These are phyloP conservation scores for Chondrosia reniformis DNA, from an alignment of 37 sponge, comb jelly and placozoan genomes.

Conservation along the genomic window DNA sequence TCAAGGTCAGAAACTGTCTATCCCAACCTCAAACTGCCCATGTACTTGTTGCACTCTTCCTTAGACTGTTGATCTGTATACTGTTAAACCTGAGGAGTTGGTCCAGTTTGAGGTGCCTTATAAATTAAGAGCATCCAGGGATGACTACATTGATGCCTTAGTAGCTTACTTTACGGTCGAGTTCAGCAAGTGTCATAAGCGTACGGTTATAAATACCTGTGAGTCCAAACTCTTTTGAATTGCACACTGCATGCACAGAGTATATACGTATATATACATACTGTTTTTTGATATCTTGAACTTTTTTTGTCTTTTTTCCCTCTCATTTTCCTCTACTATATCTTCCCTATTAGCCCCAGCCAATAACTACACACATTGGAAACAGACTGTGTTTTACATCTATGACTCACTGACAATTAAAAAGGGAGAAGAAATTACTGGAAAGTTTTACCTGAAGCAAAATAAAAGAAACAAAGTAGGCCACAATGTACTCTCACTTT, in stretches of 20 bases:
- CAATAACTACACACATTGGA: conserved; percentile 97
- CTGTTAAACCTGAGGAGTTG: conserved; percentile 79
- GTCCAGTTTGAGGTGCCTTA: conserved; percentile 70
- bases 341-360: conserved; percentile 53
- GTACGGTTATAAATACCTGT: conserved; percentile 85
- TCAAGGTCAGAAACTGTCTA: conserved; percentile 73
- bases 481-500: too few species aligned
- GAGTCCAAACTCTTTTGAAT: not conserved
- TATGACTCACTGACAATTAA: conserved; percentile 88
- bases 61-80: conserved; percentile 91
- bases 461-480: conserved; percentile 81
- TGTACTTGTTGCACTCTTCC: not conserved
- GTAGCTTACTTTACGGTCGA: conserved; percentile 92
- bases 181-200: conserved; percentile 94
- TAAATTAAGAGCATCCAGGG: conserved; percentile 56
- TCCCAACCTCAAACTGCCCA: too few species aligned
- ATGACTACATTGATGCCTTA: conserved; percentile 96
- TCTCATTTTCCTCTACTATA: too few species aligned
- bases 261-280: not conserved
- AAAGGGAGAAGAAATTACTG: conserved; percentile 82
- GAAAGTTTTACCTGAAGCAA: conserved; percentile 57
- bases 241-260: not conserved
- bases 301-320: too few species aligned
- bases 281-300: not conserved
- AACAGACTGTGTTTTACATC: conserved; percentile 99